Evolutionary conservation across 2,888 invertebrate species (phyloP), one percentile per base, ranked within the genome.

Genomic region (Hesperia comma): DNA sequence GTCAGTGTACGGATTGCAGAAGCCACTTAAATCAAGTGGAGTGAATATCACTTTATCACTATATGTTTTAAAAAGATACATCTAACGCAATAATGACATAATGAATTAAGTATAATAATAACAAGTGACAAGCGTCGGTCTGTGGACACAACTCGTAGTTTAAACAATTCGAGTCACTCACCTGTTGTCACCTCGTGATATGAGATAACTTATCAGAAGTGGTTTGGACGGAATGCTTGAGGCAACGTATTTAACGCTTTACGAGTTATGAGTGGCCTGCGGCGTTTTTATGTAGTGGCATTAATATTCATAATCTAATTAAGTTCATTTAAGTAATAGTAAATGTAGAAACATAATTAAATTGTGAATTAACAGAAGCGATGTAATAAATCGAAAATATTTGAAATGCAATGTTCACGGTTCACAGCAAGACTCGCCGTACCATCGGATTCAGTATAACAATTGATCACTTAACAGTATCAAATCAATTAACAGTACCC

Each of bases 161-260:
- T 79, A 82, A 82, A 83, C 80, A 77, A 80, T 74, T 81, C 76
- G 78, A 84, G 82, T 86, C 85, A 78, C 83, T 85, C 85, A 88
- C 89, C 86, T 87, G 85, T 77, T 79, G 82, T 79, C 80, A 78
- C 76, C 79, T 82, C 60, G 78, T 70, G 67, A 67, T 67, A 61
- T 57, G 40, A 61, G 67, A 67, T 67, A 67, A 26, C 66, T 67
- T 67, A 67, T 67, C 67, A 56, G 41, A 51, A 67, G 55, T 19
- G 55, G 49, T 55, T 56, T 14, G n/a, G n/a, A 40, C 58, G 64
- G 26, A 64, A 66, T 61, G 63, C 54, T 54, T 40, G 63, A 41
- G 67, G 66, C 69, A 69, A 70, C 71, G 71, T 70, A 63, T 70
- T 71, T 69, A 71, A 68, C 70, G 68, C 61, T 71, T 66, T 64